A percentile compares a stretch with the other conserved stretches of the same genome.
Conservation (phyloP, 2,888 invertebrate species). For the Notocelia uddmanniana region DNA sequence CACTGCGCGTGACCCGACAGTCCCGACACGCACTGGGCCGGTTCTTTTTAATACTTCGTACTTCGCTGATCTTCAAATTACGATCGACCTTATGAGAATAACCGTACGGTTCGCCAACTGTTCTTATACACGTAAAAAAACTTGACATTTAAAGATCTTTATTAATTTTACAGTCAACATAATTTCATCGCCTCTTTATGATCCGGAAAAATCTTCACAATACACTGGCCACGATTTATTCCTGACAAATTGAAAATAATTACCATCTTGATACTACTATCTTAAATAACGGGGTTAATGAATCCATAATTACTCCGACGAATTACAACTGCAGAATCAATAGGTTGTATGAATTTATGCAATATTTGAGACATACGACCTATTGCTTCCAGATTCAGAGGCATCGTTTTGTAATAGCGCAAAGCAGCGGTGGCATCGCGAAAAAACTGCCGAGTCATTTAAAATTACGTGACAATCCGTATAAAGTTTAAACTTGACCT, state of each 20-base stretch:
- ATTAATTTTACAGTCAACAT: slow-evolving; percentile 26
- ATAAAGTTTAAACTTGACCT: slow-evolving; percentile 20
- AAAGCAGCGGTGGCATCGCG: slow-evolving; percentile 1
- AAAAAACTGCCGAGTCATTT: slow-evolving; percentile 10
- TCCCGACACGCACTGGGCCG: too few relatives aligned
- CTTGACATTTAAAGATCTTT: slow-evolving; percentile 32
- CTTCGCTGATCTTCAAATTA: neutral
- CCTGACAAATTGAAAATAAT: slow-evolving; percentile 22
- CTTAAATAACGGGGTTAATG: neutral
- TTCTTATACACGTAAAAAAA: neutral
- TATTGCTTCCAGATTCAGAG: neutral
- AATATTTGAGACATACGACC: neutral
- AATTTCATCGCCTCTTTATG: slow-evolving; percentile 28
- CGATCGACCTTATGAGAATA: neutral
- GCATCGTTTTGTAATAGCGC: neutral
- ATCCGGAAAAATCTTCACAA: slow-evolving; percentile 14
- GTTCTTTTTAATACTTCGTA: too few relatives aligned
- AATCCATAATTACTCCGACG: neutral
- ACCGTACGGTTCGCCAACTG: neutral
- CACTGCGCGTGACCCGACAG: too few relatives aligned
- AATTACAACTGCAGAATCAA: neutral
- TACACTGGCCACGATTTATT: slow-evolving; percentile 1
- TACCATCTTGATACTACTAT: neutral
- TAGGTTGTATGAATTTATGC: neutral
- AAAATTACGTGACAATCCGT: slow-evolving; percentile 11